Evolutionary conservation across 2,888 invertebrate species (phyloP).

Genomic region (Hofmannophila pseudospretella): DNA sequence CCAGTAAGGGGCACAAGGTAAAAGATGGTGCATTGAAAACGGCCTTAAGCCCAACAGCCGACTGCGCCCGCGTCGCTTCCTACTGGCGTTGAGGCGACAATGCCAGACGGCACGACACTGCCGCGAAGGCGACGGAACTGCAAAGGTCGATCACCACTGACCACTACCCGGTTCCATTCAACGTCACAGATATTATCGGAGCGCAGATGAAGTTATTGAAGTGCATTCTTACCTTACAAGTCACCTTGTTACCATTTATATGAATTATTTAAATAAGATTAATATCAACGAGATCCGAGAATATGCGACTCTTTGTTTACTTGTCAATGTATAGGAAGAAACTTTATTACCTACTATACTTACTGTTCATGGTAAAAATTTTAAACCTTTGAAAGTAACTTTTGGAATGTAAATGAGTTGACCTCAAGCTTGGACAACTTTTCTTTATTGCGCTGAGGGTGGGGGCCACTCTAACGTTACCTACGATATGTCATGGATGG

Average conservation of each 20-base stretch:
- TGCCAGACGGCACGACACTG: constrained; percentile 47
- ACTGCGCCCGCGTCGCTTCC: constrained; percentile 71
- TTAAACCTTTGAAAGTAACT: constrained; percentile 37
- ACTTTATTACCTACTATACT: too few relatives aligned
- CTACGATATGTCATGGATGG: constrained; percentile 15
- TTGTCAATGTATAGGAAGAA: too few relatives aligned
- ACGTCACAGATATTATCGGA: constrained; percentile 1
- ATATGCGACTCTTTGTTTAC: constrained; percentile 1
- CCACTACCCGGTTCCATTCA: constrained; percentile 27
- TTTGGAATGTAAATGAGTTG: constrained; percentile 37
- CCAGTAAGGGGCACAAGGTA: constrained; percentile 74
- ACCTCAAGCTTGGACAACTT: constrained; percentile 50
- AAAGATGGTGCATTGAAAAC: constrained; percentile 78
- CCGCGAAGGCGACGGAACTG: constrained; percentile 62
- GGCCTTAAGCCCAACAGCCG: constrained; percentile 77
- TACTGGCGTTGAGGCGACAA: constrained; percentile 73
- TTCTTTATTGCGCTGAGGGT: constrained; percentile 37
- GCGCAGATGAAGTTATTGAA: background rate
- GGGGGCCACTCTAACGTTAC: constrained; percentile 40
- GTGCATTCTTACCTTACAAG: background rate
- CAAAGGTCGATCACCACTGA: constrained; percentile 58
- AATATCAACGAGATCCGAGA: constrained; percentile 2
- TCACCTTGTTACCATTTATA: background rate
- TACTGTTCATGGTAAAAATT: constrained; percentile 16
- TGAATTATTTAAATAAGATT: background rate